Evolutionary conservation across 2,888 invertebrate genomes (phyloP).

Genomic region (Adelognathus sp.): DNA sequence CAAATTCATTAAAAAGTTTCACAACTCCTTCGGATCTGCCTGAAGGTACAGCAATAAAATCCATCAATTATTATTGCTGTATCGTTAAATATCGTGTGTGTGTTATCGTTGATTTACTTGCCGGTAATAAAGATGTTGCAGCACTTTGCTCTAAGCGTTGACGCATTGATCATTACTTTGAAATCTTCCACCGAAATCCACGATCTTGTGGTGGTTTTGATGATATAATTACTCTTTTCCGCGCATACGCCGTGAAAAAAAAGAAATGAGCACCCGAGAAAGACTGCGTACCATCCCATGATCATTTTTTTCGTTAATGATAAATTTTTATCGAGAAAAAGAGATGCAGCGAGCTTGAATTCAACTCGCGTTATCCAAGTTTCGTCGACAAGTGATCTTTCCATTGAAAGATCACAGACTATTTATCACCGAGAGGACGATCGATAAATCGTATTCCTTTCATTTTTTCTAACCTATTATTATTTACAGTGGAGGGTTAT

Average conservation of each 20-base stretch:
- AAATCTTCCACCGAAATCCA: conserved; percentile 68
- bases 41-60: conserved; percentile 22
- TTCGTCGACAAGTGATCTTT: neutral
- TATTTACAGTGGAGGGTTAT: neutral
- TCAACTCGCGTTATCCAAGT: neutral
- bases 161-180: conserved; percentile 59
- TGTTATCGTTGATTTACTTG: conserved; percentile 45
- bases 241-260: neutral
- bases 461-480: neutral
- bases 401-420: neutral
- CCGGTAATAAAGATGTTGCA: conserved; percentile 68
- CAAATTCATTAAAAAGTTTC: conserved; percentile 66
- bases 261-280: neutral
- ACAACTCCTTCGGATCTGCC: conserved; percentile 58
- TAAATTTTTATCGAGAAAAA: neutral
- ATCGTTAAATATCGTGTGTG: neutral
- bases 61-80: neutral
- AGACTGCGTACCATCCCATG: neutral
- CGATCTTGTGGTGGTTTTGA: conserved; percentile 16
- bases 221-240: conserved; percentile 33
- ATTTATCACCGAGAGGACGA: too few relatives aligned
- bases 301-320: neutral
- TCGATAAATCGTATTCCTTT: neutral
- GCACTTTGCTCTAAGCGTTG: conserved; percentile 65
- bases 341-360: neutral